phyloP scores from a whole-genome alignment of 1,140 invertebrate species.

The Caenorhabditis latens region DNA sequence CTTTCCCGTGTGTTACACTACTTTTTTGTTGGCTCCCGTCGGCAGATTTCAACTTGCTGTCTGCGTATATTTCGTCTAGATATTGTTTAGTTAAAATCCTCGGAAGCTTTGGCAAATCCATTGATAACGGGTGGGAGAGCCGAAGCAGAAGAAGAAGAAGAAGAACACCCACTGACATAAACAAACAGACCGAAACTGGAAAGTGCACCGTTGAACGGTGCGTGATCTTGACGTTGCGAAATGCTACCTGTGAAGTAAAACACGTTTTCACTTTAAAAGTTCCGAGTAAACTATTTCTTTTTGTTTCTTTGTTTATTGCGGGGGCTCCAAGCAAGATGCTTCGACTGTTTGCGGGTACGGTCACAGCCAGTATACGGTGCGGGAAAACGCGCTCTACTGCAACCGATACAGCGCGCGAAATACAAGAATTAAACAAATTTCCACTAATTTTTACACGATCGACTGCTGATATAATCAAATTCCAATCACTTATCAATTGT shows the following conservation, averaged over 20 bases:
- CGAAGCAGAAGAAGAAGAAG: background rate
- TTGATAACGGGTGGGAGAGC: constrained; percentile 36
- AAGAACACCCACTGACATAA: constrained; percentile 30
- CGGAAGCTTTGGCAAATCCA: constrained; percentile 39
- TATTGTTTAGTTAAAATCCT: constrained; percentile 45
- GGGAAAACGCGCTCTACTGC: constrained; percentile 22
- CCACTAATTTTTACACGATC: background rate
- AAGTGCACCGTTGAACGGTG: background rate
- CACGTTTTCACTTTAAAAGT: background rate
- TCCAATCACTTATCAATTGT: background rate
- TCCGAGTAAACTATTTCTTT: constrained; percentile 18
- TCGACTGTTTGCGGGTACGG: background rate
- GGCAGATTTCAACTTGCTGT: background rate
- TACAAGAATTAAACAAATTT: background rate
- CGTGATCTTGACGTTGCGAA: background rate
- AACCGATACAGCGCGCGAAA: constrained; percentile 15
- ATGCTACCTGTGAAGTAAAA: constrained; percentile 8
- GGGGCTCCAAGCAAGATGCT: background rate
- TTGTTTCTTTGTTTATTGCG: constrained; percentile 48
- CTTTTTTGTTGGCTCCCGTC: constrained; percentile 46
- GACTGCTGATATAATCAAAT: background rate
- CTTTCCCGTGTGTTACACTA: constrained; percentile 43
- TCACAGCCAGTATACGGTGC: background rate
- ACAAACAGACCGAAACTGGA: background rate
- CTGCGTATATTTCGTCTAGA: constrained; percentile 27